Base-by-base conservation (phyloP, 2,113 vertebrate species). In the Casuarius casuarius region DNA sequence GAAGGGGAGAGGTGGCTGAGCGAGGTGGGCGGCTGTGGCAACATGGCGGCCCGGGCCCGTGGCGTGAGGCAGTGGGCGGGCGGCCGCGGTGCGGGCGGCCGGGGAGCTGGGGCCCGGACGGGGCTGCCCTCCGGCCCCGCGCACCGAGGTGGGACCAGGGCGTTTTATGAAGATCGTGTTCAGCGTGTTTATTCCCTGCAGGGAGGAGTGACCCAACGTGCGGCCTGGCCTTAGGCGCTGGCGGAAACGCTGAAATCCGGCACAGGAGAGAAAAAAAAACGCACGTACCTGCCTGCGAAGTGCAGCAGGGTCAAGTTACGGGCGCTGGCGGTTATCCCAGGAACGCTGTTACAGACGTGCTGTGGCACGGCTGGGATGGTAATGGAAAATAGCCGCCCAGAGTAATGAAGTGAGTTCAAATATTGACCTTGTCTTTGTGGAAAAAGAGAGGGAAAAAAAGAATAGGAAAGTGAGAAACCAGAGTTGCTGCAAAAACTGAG, bases 401-500 rank as follows among this genome's bases (percentile, higher is more conserved):
- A 80, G 62, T 67, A 84, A 87, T 33, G n/a, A 9, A 33, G 22
- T 19, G 44, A 31, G 61, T 26, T 94, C 26, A 5, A 42, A 54
- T 51, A 26, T 0, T 23, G 17, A 65, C 85, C 71, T 85, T 58
- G 19, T 62, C 70, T 52, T 83, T 62, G 21, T 23, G 29, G 56
- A 17, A 31, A 31, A 58, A 18, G 38, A 38, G 38, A 38, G 38
- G 38, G 8, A 38, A 26, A 52, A 52, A 29, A 29, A 77, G 33
- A 59, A 61, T 8, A 42, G 26, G 20, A 77, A 76, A 95, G 59
- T 29, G 29, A 66, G 46, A 66, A 93, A 59, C 16, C 33, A 31
- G n/a, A 65, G n/a, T 83, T 84, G 18, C 72, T 58, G 67, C 63
- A 51, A 88, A 92, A 20, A 54, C 92, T 59, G 59, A 63, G 68